A percentile compares a stretch with the other conserved stretches of the same genome.
Evolutionary conservation across 2,888 invertebrate species (phyloP).

Genomic region (Drosophila neoperkinsi): DNA sequence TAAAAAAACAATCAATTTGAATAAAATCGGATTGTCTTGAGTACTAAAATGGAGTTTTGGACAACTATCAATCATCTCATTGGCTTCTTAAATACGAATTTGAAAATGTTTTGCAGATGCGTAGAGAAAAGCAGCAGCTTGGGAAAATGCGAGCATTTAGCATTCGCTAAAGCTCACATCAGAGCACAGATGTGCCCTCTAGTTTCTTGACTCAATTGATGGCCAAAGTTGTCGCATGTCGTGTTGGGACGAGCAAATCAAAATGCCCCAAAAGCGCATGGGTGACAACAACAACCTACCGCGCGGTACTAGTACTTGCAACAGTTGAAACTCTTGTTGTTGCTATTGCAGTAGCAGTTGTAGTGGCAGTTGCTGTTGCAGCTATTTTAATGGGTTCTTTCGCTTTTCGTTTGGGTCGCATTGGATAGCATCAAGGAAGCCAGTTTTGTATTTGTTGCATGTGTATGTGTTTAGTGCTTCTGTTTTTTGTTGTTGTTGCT

Average conservation of each 20-base stretch:
- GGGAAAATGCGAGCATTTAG: neutral
- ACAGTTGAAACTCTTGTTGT: conserved; percentile 35
- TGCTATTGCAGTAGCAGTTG: conserved; percentile 40
- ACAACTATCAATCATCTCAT: neutral
- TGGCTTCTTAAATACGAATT: neutral
- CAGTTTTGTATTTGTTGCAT: conserved; percentile 42
- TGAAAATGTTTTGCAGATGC: neutral
- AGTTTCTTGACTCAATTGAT: conserved; percentile 36
- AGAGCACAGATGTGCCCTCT: neutral
- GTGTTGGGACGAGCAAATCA: conserved; percentile 66
- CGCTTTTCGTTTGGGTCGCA: conserved; percentile 67
- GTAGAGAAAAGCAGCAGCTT: neutral
- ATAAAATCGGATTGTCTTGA: neutral
- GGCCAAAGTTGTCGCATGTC: conserved; percentile 73
- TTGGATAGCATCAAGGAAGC: conserved; percentile 80
- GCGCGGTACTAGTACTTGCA: conserved; percentile 43
- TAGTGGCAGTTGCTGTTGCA: conserved; percentile 55
- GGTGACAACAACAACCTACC: conserved; percentile 69
- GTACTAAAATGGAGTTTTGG: neutral
- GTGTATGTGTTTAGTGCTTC: conserved; percentile 15
- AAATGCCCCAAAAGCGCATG: conserved; percentile 44
- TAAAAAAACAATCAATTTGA: neutral
- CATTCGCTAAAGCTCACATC: neutral
- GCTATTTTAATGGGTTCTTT: conserved; percentile 80
- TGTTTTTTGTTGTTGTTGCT: conserved; percentile 27